A percentile compares a stretch with the other conserved stretches of the same genome.
These are phyloP conservation scores for Glareola pratincola DNA, from an alignment of 2,113 vertebrate species.

Conservation along the genomic window DNA sequence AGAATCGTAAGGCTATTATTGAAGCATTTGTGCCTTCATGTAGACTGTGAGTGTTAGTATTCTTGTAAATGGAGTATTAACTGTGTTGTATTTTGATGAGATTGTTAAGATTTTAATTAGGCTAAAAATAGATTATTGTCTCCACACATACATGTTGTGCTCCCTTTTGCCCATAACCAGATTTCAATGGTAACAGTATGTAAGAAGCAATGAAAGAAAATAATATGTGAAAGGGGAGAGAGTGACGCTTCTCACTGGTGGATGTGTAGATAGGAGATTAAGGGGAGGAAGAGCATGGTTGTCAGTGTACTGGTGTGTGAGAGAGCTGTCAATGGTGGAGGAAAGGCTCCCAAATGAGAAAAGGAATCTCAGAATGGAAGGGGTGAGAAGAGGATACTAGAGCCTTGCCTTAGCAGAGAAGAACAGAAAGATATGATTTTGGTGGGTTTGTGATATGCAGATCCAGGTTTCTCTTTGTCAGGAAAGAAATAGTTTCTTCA, in stretches of 20 bases:
- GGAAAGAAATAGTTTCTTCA: background rate
- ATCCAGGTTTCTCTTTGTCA: background rate
- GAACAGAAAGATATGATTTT: background rate
- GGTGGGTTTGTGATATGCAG: background rate
- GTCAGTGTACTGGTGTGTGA: background rate
- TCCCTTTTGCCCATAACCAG: background rate
- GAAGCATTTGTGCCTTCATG: background rate
- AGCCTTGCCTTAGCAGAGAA: background rate
- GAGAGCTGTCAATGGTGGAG: background rate
- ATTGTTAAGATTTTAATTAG: background rate
- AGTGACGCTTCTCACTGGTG: background rate
- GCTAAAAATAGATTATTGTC: background rate
- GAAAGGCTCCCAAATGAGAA: background rate
- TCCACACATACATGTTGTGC: background rate
- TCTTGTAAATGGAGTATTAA: background rate
- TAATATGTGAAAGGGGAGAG: background rate
- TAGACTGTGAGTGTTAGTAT: background rate
- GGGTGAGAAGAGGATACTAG: background rate
- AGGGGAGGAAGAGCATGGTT: background rate
- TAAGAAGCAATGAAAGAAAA: background rate
- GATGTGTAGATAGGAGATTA: background rate
- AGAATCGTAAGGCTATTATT: background rate
- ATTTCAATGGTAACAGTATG: background rate
- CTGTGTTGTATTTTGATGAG: background rate
- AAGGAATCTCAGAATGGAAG: background rate